Conservation (phyloP, 2,113 vertebrate species). For the Odocoileus virginianus region DNA sequence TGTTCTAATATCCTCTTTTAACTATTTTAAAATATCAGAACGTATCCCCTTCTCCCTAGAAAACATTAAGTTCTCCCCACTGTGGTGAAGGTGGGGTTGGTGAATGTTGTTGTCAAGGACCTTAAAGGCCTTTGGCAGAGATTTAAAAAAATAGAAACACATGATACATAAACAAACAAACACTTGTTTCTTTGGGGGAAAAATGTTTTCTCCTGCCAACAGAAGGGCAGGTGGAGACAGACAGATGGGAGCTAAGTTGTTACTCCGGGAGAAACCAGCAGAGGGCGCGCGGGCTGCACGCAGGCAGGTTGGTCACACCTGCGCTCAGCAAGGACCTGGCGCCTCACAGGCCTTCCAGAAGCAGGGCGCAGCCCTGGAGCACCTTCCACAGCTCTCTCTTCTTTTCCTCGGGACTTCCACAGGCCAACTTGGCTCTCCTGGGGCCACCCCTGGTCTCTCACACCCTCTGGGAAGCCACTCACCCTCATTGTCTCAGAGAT, state of each 20-base stretch:
- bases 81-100: not conserved
- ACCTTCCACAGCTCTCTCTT: not conserved
- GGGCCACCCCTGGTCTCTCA: not conserved
- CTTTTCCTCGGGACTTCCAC: not conserved
- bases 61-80: not conserved
- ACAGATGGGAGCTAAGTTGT: not conserved
- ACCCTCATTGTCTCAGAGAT: not conserved
- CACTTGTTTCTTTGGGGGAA: not conserved
- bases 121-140: not conserved
- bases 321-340: not conserved
- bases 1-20: not conserved
- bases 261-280: not conserved
- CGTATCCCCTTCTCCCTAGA: not conserved
- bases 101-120: not conserved
- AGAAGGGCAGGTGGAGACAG: rapidly evolving
- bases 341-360: not conserved
- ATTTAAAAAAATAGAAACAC: not conserved
- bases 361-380: not conserved
- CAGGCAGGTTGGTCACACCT: no score
- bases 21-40: not conserved
- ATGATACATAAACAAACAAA: not conserved
- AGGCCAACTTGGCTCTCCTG: not conserved
- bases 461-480: not conserved
- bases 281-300: not conserved
- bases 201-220: not conserved